Evolutionary conservation across 1,140 invertebrate species (phyloP), one percentile per base, ranked within the genome.

Genomic region (Ceratitis capitata): DNA sequence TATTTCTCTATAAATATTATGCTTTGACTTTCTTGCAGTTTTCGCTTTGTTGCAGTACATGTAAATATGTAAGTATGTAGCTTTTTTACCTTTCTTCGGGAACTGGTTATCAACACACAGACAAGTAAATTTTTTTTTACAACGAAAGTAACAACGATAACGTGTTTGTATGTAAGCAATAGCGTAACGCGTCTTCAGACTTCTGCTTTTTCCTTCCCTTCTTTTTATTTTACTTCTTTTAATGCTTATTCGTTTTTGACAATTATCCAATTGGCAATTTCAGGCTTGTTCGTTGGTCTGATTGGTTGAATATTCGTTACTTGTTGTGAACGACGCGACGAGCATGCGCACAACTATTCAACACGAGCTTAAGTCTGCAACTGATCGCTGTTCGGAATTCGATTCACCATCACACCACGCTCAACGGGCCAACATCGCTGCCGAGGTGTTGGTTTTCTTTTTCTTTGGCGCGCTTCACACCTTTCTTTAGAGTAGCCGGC

Each of bases 321-420:
- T 58, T 61, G 78, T 85, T 84, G 64, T 86, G 69, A 53, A 84
- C 85, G 82, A 85, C 85, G 58, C 74, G 74, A 86, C 90, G 88
- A 90, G 90, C 87, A 88, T 89, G 89, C 89, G 89, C 90, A 87
- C 90, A 91, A 91, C 90, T 91, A 88, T 89, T 89, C 89, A 88
- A 90, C 88, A 89, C 90, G 90, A 91, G 89, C 89, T 87, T 89
- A 88, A 88, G 90, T 91, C 89, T 91, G 88, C 89, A 90, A 91
- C 90, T 91, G 90, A 91, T 91, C 90, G 86, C 87, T 88, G 86
- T 85, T 88, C 82, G 61, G 86, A 86, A 87, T 89, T 89, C 89
- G 84, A 89, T 89, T 91, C 89, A 91, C 90, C 90, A 91, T 86
- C 88, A 88, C 86, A 90, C 87, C 69, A 45, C 69, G 69, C 69